These are phyloP conservation scores for Tetramorium parvispinum DNA, from an alignment of 1,140 invertebrate species.

Conservation along the genomic window DNA sequence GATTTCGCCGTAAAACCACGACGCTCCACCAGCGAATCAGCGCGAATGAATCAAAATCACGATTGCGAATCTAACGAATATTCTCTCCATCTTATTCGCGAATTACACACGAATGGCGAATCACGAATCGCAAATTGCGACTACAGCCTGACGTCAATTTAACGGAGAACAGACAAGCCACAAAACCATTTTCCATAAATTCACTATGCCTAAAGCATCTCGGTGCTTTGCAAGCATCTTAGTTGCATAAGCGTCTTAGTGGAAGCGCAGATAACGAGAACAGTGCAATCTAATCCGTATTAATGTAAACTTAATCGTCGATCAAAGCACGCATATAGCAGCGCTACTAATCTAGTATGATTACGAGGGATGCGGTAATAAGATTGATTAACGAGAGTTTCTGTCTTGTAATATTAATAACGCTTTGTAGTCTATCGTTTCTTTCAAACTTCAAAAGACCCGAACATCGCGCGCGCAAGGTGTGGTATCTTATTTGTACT, in stretches of 20 bases:
- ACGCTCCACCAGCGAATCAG: too few species aligned
- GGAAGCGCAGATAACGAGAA: conserved; percentile 25
- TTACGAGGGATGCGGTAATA: not conserved
- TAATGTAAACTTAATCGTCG: conserved; percentile 30
- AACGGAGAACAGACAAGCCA: conserved; percentile 39
- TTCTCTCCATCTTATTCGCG: too few species aligned
- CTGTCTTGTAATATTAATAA: not conserved
- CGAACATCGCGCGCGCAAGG: too few species aligned
- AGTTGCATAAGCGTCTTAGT: conserved; percentile 46
- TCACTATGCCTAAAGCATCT: conserved; percentile 29
- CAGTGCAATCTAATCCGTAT: conserved; percentile 36
- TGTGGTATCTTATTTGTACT: not conserved
- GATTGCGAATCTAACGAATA: too few species aligned
- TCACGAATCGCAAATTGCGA: not conserved
- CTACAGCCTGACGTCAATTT: not conserved
- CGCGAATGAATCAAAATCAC: too few species aligned
- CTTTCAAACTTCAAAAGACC: not conserved
- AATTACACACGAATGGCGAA: not conserved
- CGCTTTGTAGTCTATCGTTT: not conserved
- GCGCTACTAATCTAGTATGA: not conserved
- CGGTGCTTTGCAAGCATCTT: conserved; percentile 47
- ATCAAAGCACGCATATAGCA: not conserved
- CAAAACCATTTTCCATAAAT: conserved; percentile 26
- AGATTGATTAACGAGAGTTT: not conserved
- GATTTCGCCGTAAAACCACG: too few species aligned